phyloP scores from a whole-genome alignment of 2,888 invertebrate species.

The Helobdella robusta region DNA sequence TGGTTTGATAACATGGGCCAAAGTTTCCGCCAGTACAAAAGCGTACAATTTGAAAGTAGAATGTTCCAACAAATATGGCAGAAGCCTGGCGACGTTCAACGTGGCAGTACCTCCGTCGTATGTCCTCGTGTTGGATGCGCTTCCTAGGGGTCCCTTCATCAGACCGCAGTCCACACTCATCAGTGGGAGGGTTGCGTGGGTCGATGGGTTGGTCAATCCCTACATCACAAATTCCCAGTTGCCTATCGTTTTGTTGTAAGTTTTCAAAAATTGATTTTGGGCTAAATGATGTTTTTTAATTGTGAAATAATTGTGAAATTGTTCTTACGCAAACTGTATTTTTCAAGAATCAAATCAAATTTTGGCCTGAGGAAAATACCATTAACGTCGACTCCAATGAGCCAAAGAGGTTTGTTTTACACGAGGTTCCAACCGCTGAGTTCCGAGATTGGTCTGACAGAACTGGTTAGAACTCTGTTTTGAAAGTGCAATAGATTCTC shows the following conservation, averaged over 20 bases:
- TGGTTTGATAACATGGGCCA: conserved; percentile 16
- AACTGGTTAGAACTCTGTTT: conserved; percentile 23
- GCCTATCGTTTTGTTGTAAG: conserved; percentile 26
- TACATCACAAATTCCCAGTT: conserved; percentile 16
- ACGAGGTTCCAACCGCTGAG: conserved; percentile 19
- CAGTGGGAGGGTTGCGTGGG: conserved; percentile 26
- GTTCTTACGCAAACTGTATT: neutral
- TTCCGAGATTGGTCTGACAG: conserved; percentile 23
- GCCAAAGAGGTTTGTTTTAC: conserved; percentile 8
- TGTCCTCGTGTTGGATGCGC: conserved; percentile 7
- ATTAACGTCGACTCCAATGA: neutral
- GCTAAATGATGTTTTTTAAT: conserved; percentile 8
- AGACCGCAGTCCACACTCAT: conserved; percentile 19
- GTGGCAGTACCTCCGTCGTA: conserved; percentile 24
- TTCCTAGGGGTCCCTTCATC: conserved; percentile 25
- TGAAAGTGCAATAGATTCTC: neutral
- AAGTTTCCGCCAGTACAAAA: conserved; percentile 13
- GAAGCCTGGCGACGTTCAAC: conserved; percentile 9
- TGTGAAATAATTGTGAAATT: neutral
- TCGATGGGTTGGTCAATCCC: neutral
- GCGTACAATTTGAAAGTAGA: conserved; percentile 1
- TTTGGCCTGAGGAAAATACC: conserved; percentile 14
- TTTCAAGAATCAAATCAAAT: conserved; percentile 21
- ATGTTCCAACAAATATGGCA: conserved; percentile 20
- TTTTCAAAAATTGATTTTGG: neutral